A percentile compares a stretch with the other conserved stretches of the same genome.
Evolutionary conservation across 2,113 vertebrate genomes (phyloP).

Genomic region (Passer montanus): DNA sequence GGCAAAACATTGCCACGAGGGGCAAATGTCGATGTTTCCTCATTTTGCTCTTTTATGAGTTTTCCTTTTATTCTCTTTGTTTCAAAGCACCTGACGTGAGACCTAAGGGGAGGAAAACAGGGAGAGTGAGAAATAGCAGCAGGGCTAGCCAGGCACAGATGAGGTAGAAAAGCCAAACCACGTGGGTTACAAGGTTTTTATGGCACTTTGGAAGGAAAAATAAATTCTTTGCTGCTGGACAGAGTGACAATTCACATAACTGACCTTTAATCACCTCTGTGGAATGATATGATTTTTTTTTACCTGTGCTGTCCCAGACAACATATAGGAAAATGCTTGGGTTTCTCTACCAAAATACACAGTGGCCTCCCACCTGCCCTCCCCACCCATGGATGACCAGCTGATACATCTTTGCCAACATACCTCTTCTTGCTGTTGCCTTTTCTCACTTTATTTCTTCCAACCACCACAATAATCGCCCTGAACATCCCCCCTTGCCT

Average conservation of each 20-base stretch:
- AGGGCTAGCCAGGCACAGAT: background rate
- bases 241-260: background rate
- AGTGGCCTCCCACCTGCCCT: background rate
- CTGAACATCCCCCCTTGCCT: background rate
- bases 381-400: background rate
- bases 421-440: background rate
- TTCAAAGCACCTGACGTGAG: slow-evolving; percentile 55
- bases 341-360: background rate
- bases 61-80: slow-evolving; percentile 21
- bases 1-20: slow-evolving; percentile 67
- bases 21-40: slow-evolving; percentile 74
- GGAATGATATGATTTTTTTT: background rate
- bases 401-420: background rate
- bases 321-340: background rate
- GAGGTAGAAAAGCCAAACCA: background rate
- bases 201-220: background rate
- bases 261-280: background rate
- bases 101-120: slow-evolving; percentile 44
- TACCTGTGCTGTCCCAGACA: background rate
- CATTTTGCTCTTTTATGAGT: slow-evolving; percentile 74
- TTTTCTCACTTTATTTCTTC: background rate
- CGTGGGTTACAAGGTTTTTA: background rate
- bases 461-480: background rate
- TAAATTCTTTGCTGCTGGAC: background rate
- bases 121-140: background rate